phyloP scores from a whole-genome alignment of 1,140 invertebrate species.

The Tetranychus urticae region DNA sequence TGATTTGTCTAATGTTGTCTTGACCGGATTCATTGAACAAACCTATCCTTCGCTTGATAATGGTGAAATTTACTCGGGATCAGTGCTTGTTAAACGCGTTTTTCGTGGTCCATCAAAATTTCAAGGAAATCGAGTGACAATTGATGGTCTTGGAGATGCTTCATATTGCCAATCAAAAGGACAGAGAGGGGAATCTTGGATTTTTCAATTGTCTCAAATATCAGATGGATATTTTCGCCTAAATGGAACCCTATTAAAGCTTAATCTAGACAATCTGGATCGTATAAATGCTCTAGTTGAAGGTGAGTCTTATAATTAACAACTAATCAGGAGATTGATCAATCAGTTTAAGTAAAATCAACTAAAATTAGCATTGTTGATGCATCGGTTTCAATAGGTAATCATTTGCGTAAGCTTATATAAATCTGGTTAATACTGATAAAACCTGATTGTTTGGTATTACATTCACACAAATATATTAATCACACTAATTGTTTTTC shows the following conservation, averaged over 20 bases:
- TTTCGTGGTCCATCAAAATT: slow-evolving; percentile 2
- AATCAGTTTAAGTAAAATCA: too few species aligned
- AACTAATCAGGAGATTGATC: too few species aligned
- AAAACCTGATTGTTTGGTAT: too few species aligned
- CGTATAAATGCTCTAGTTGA: slow-evolving; percentile 9
- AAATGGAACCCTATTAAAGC: slow-evolving; percentile 9
- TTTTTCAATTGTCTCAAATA: slow-evolving; percentile 11
- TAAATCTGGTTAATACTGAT: too few species aligned
- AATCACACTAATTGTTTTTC: not conserved
- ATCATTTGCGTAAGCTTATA: too few species aligned
- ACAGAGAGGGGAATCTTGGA: slow-evolving; percentile 7
- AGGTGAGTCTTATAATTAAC: slow-evolving; percentile 2
- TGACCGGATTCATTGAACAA: slow-evolving; percentile 4
- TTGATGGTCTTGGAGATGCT: slow-evolving; percentile 10
- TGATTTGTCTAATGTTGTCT: slow-evolving; percentile 3
- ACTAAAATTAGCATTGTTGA: too few species aligned
- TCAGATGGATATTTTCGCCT: slow-evolving; percentile 9
- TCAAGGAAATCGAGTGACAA: slow-evolving; percentile 6
- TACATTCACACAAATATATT: too few species aligned
- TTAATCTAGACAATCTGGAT: slow-evolving; percentile 10
- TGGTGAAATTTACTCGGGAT: not conserved
- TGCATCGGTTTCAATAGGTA: too few species aligned
- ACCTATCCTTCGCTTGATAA: not conserved
- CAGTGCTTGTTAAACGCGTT: slow-evolving; percentile 10
- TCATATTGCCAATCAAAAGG: slow-evolving; percentile 8